Conservation (phyloP, 2,113 vertebrate genomes). For the Notechis scutatus region DNA sequence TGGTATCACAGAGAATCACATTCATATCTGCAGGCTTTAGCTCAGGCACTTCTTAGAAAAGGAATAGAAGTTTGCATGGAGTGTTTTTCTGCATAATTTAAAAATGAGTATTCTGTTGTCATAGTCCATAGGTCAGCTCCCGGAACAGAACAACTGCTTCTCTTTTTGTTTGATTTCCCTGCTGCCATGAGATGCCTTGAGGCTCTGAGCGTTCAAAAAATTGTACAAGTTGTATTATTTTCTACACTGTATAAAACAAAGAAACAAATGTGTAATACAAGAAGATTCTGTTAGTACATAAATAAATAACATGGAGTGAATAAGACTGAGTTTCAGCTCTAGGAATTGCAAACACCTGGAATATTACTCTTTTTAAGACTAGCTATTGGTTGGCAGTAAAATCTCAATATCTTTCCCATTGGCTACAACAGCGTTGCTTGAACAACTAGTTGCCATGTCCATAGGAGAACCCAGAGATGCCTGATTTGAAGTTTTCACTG, state of each 20-base stretch:
- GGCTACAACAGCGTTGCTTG: constrained; percentile 68
- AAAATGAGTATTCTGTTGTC: constrained; percentile 57
- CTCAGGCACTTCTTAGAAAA: constrained; percentile 76
- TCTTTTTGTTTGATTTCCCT: constrained; percentile 32
- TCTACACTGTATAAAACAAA: constrained; percentile 62
- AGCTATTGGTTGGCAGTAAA: constrained; percentile 83
- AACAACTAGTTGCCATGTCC: constrained; percentile 79
- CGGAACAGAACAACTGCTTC: constrained; percentile 34
- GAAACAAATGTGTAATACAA: constrained; percentile 66
- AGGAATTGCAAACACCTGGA: constrained; percentile 52
- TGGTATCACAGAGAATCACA: constrained; percentile 58
- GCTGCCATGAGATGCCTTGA: constrained; percentile 50
- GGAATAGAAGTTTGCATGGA: constrained; percentile 70
- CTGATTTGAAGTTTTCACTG: constrained; percentile 65
- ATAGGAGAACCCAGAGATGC: constrained; percentile 55
- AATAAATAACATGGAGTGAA: constrained; percentile 79
- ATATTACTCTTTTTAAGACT: constrained; percentile 63
- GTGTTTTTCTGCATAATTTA: constrained; percentile 64
- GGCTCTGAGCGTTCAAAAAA: constrained; percentile 63
- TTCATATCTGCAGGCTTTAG: constrained; percentile 66
- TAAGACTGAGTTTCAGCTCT: constrained; percentile 56
- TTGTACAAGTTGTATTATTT: constrained; percentile 60
- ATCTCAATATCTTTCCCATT: constrained; percentile 88
- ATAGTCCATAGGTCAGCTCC: constrained; percentile 49
- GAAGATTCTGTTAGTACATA: constrained; percentile 67